Evolutionary conservation across 2,113 vertebrate species (phyloP).

Genomic region (Cynopterus brachyotis): DNA sequence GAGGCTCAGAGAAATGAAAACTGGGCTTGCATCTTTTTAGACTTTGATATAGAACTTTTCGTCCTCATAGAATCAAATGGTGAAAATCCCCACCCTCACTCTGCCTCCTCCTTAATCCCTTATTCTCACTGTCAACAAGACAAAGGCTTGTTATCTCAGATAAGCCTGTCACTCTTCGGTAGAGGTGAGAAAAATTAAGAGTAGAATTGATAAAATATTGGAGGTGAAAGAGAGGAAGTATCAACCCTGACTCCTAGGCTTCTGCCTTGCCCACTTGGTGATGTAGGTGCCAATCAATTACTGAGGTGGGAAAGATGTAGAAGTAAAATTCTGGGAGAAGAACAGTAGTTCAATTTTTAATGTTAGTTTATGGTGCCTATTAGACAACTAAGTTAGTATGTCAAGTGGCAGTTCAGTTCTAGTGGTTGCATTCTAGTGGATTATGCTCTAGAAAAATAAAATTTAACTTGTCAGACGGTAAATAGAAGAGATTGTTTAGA

Average conservation of each 20-base stretch:
- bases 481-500: background rate
- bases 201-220: background rate
- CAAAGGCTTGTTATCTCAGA: background rate
- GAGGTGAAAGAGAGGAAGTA: background rate
- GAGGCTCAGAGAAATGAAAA: conserved; percentile 17
- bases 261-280: background rate
- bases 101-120: background rate
- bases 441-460: background rate
- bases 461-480: background rate
- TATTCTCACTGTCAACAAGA: background rate
- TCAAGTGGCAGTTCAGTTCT: background rate
- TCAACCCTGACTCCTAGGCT: background rate
- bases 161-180: background rate
- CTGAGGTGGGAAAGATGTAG: background rate
- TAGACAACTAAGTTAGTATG: background rate
- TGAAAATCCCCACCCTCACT: background rate
- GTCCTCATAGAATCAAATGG: background rate
- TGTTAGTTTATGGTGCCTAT: background rate
- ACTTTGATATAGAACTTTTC: background rate
- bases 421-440: background rate
- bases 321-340: background rate
- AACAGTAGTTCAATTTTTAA: conserved; percentile 6
- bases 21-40: background rate
- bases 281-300: background rate
- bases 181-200: background rate